These are phyloP conservation scores for pig (Sus scrofa) DNA, from an alignment of 2,113 vertebrate genomes.

Conservation along the genomic window T2T-Sscrofa CM000820.6:129024001-129024500, in stretches of 20 bases:
- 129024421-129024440: neutral
- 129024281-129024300: neutral
- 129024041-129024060: neutral
- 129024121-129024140: neutral
- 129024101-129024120: neutral
- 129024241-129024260: neutral
- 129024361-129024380: neutral
- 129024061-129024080: neutral
- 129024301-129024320: neutral
- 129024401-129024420: conserved; percentile 18
- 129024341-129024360: neutral
- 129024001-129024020: neutral
- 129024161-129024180: neutral
- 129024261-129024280: neutral
- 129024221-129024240: neutral
- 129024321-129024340: neutral
- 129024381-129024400: neutral
- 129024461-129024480: neutral
- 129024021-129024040: neutral
- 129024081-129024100: neutral
- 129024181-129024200: neutral
- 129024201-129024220: neutral
- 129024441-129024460: conserved; percentile 10
- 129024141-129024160: neutral
- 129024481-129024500: neutral